Evolutionary conservation across 2,113 vertebrate species (phyloP).

Genomic region (Perccottus glenii): DNA sequence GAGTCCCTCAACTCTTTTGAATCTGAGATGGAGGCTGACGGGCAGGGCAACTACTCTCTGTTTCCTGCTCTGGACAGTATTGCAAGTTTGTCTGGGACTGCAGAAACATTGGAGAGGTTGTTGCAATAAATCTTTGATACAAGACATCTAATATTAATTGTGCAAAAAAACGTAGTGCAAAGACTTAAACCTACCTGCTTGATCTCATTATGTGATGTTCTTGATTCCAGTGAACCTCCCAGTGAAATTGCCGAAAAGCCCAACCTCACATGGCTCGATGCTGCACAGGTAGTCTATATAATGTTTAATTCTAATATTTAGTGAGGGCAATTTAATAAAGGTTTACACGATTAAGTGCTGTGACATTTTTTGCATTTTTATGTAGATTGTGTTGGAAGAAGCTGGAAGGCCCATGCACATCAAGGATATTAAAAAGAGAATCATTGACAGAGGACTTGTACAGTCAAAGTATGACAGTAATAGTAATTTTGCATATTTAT

Average conservation of each 20-base stretch:
- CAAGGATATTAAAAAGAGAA: conserved; percentile 84
- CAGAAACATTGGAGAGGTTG: conserved; percentile 79
- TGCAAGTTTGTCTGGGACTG: conserved; percentile 73
- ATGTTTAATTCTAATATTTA: not conserved
- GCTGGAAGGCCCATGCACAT: conserved; percentile 84
- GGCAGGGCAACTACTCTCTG: conserved; percentile 80
- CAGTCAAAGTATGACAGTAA: conserved; percentile 79
- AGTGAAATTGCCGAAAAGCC: conserved; percentile 82
- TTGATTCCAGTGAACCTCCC: conserved; percentile 69
- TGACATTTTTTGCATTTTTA: not conserved
- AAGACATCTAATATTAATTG: not conserved
- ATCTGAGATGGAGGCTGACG: conserved; percentile 83
- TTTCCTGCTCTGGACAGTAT: conserved; percentile 84
- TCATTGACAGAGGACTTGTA: conserved; percentile 82
- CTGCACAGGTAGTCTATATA: conserved; percentile 76
- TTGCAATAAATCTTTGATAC: not conserved
- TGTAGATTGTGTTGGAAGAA: conserved; percentile 82
- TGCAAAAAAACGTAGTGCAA: too few relatives aligned
- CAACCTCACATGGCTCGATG: conserved; percentile 85
- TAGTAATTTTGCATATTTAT: not conserved
- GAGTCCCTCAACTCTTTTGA: conserved; percentile 82
- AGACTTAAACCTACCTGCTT: too few relatives aligned
- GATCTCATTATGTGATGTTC: not conserved
- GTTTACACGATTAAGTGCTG: not conserved
- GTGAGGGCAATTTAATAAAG: too few relatives aligned